A percentile compares a stretch with the other conserved stretches of the same genome.
Conservation (phyloP, 2,797 vertebrate genomes). For the Lacerta bilineata region DNA sequence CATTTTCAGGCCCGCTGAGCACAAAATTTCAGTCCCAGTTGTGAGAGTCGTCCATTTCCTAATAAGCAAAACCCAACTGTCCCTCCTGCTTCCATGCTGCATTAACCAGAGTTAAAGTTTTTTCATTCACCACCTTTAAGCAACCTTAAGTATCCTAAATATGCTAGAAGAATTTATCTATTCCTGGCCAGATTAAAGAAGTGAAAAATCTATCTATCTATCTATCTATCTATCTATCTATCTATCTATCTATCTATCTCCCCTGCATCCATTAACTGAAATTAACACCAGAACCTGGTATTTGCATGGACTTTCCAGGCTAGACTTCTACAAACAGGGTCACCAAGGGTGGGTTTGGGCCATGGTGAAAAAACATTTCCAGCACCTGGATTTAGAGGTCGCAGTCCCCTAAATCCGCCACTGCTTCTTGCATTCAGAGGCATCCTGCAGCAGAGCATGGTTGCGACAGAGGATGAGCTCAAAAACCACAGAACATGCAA, state of each 20-base stretch:
- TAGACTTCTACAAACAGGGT: background rate
- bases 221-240: too few relatives aligned
- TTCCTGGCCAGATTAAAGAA: background rate
- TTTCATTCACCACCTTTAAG: background rate
- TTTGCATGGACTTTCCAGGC: constrained; percentile 29
- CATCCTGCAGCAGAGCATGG: too few relatives aligned
- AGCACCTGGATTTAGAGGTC: too few relatives aligned
- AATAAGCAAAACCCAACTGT: background rate
- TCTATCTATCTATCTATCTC: too few relatives aligned
- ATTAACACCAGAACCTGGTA: background rate
- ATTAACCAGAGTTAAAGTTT: background rate
- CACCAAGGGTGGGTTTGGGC: too few relatives aligned
- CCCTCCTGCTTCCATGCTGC: background rate
- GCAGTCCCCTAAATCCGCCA: too few relatives aligned
- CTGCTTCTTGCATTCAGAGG: too few relatives aligned
- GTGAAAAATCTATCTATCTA: background rate
- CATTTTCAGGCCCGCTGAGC: background rate
- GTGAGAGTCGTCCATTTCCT: background rate
- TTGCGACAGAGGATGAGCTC: too few relatives aligned
- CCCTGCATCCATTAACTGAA: background rate
- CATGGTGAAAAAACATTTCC: too few relatives aligned
- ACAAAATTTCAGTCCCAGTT: background rate
- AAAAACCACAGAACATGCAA: background rate
- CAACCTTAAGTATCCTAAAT: background rate
- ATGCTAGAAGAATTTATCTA: background rate